Conservation (phyloP, 2,888 invertebrate species). For the Entomobrya multifasciata region DNA sequence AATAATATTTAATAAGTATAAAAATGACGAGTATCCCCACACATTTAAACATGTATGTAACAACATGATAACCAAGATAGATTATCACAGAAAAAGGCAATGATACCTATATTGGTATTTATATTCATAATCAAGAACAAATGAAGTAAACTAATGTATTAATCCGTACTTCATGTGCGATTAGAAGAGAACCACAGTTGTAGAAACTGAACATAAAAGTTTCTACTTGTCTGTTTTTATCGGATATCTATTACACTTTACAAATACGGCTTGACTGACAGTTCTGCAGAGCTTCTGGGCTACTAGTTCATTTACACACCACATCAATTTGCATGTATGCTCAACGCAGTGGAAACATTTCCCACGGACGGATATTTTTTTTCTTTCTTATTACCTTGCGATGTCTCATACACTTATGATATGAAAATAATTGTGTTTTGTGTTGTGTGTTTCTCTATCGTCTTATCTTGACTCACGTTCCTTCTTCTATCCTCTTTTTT, state of each 20-base stretch:
- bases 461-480: slow-evolving; percentile 46
- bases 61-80: slow-evolving; percentile 25
- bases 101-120: not conserved
- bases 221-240: slow-evolving; percentile 14
- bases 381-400: slow-evolving; percentile 9
- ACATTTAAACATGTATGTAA: not conserved
- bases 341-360: slow-evolving; percentile 58
- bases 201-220: not conserved
- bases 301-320: not conserved
- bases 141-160: too few species aligned
- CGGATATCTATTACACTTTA: slow-evolving; percentile 35
- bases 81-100: slow-evolving; percentile 21
- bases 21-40: not conserved
- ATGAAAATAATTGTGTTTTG: not conserved
- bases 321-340: slow-evolving; percentile 36
- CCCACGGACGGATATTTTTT: slow-evolving; percentile 51
- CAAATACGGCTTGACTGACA: slow-evolving; percentile 24
- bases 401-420: slow-evolving; percentile 34
- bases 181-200: not conserved
- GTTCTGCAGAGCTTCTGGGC: not conserved
- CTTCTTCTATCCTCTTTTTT: too few species aligned
- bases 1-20: not conserved
- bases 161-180: too few species aligned
- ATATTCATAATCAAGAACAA: too few species aligned
- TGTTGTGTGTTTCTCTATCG: not conserved